A percentile compares a stretch with the other conserved stretches of the same genome.
Evolutionary conservation across 92 coral and sea anemone genomes (phyloP).

Genomic region (Epizoanthus scotinus): DNA sequence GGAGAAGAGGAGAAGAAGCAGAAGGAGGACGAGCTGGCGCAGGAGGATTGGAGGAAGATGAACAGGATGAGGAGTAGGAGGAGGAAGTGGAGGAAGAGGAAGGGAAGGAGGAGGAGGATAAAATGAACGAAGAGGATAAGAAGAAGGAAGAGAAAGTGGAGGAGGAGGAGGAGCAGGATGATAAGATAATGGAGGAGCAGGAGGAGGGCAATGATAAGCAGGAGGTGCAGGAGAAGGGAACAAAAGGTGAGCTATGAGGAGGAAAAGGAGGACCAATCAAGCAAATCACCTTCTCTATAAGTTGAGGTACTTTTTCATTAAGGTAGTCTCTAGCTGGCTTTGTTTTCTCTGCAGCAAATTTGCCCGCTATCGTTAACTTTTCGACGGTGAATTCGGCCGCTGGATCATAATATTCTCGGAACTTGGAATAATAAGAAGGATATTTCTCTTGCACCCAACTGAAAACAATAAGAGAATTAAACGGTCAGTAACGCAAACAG

Average conservation of each 20-base stretch:
- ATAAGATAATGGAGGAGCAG: no score
- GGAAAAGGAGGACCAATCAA: background rate
- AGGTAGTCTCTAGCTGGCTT: conserved; percentile 91
- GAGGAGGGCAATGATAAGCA: no score
- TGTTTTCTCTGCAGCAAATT: conserved; percentile 75
- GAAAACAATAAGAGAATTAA: background rate
- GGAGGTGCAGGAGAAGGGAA: no score
- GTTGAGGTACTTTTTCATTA: conserved; percentile 80
- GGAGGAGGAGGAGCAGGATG: no score
- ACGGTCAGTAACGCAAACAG: background rate
- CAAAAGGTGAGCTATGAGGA: background rate
- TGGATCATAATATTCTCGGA: conserved; percentile 84
- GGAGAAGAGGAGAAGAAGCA: no score
- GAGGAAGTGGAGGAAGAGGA: no score
- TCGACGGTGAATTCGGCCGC: conserved; percentile 72
- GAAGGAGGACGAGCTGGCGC: no score
- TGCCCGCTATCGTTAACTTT: conserved; percentile 70
- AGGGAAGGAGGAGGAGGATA: no score
- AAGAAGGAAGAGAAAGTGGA: no score
- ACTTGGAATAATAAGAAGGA: conserved; percentile 84
- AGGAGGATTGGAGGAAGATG: no score
- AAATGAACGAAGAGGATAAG: no score
- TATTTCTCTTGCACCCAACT: conserved; percentile 91
- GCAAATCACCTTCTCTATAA: conserved; percentile 88
- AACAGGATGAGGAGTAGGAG: no score